Conservation (phyloP, 2,797 vertebrate species). For the Xenentodon cancila region DNA sequence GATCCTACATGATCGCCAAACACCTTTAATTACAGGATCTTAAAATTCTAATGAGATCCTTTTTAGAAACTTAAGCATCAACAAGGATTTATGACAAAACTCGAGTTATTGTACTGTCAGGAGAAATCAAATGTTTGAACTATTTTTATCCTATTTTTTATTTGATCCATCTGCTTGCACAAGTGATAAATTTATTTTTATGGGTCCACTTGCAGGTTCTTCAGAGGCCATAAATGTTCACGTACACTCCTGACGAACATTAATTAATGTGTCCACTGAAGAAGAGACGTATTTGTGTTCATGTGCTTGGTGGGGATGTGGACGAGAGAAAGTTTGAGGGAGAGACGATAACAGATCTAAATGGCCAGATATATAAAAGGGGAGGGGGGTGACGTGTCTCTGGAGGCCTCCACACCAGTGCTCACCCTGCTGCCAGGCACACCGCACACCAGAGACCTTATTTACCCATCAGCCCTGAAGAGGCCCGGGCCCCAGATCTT, state of each 20-base stretch:
- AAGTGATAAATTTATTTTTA: conserved; percentile 69
- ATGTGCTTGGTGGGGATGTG: conserved; percentile 22
- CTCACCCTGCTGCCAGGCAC: conserved; percentile 81
- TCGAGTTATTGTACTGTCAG: conserved; percentile 18
- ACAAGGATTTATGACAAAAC: conserved; percentile 17
- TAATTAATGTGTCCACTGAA: conserved; percentile 69
- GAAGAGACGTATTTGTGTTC: conserved; percentile 38
- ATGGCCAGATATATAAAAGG: conserved; percentile 60
- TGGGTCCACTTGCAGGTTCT: conserved; percentile 56
- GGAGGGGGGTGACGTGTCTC: conserved; percentile 58
- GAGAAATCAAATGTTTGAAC: conserved; percentile 36
- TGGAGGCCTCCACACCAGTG: conserved; percentile 74
- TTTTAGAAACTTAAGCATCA: conserved; percentile 30
- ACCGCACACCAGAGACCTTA: conserved; percentile 81
- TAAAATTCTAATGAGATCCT: conserved; percentile 49
- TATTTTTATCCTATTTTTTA: conserved; percentile 43
- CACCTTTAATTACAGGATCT: conserved; percentile 64
- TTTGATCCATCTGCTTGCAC: conserved; percentile 63
- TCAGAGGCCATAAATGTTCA: conserved; percentile 68
- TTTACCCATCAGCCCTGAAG: conserved; percentile 81
- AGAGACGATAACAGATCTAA: conserved; percentile 71
- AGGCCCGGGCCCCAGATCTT: conserved; percentile 76
- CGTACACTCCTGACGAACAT: conserved; percentile 66
- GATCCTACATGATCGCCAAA: conserved; percentile 55
- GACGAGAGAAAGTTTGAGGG: conserved; percentile 53